Conservation (phyloP, 2,888 invertebrate genomes). For the Diabrotica balteata region DNA sequence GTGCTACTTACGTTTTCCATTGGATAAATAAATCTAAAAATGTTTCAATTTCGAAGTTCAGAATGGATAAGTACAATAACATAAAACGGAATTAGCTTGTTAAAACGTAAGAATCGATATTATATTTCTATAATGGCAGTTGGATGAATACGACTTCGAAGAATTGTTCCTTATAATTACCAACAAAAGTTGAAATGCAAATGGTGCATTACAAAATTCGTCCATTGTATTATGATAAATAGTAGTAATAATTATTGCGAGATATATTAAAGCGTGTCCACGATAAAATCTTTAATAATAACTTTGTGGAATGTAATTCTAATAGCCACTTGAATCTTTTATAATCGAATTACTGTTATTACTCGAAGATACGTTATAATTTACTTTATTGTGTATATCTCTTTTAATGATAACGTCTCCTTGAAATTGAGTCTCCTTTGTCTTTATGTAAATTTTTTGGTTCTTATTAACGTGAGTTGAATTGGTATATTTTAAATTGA, state of each 20-base stretch:
- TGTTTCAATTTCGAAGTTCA: too few relatives aligned
- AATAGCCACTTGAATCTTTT: constrained; percentile 38
- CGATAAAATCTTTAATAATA: constrained; percentile 39
- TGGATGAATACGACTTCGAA: neutral
- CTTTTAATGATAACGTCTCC: constrained; percentile 32
- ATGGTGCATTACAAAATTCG: constrained; percentile 36
- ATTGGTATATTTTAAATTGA: too few relatives aligned
- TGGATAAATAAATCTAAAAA: too few relatives aligned
- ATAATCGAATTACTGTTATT: constrained; percentile 39
- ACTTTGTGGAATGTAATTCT: constrained; percentile 35
- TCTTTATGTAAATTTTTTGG: constrained; percentile 32
- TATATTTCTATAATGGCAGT: too few relatives aligned
- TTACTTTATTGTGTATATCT: constrained; percentile 34
- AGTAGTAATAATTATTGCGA: constrained; percentile 39
- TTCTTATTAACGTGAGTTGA: too few relatives aligned
- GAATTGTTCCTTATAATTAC: constrained; percentile 27
- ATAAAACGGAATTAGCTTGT: too few relatives aligned
- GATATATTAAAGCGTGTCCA: constrained; percentile 39
- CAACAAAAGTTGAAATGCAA: constrained; percentile 34
- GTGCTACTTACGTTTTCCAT: too few relatives aligned
- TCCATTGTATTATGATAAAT: constrained; percentile 41
- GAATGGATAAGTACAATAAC: too few relatives aligned
- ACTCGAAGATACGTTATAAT: constrained; percentile 33
- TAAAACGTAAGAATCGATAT: too few relatives aligned
- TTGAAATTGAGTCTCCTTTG: constrained; percentile 31